Base-by-base conservation (phyloP, 1,140 invertebrate species). In the Trachymyrmex cornetzi region DNA sequence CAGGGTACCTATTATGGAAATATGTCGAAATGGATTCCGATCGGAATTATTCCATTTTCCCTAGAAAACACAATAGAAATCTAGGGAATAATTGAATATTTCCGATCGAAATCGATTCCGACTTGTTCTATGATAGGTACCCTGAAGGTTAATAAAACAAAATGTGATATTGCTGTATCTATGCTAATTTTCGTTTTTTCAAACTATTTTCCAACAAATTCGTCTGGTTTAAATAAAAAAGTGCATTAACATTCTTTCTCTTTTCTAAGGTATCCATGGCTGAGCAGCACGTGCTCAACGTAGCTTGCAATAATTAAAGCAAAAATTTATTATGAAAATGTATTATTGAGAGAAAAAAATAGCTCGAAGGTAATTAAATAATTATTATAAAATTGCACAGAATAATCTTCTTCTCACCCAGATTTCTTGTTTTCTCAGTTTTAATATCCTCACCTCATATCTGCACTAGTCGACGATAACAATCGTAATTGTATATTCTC, bases 391-490 rank as follows among this genome's bases (percentile, higher is more conserved):
- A 69, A 66, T 24, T 44, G 11, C 22, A n/a, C 6, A 19, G 1
- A 61, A 27, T 77, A 61, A 63, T 44, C 16, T 38, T 9, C 34
- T 38, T 38, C 34, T 30, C 19, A 12, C 16, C n/a, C 14, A 44
- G 34, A 63, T 19, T 16, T 53, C 44, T 53, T 55, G 38, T 69
- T 80, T 55, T 34, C 44, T 24, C 12, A 14, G 14, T 67, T 69
- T 69, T 53, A 48, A 53, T 22, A 24, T 16, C 11, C 14, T 66
- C 44, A 3, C 4, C 3, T 66, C 44, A 3, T 55, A 34, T 71
- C 50, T 81, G n/a, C 16, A 71, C 57, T 81, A 71, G 44, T 55
- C 30, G 9, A 81, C 16, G 30, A 81, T 55, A 71, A 81, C 30
- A 80, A 38, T 69, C n/a, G 12, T 22, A n/a, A 69, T 81, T 55